A percentile compares a stretch with the other conserved stretches of the same genome.
Conservation (phyloP, 2,113 vertebrate species). For the Pollachius pollachius region DNA sequence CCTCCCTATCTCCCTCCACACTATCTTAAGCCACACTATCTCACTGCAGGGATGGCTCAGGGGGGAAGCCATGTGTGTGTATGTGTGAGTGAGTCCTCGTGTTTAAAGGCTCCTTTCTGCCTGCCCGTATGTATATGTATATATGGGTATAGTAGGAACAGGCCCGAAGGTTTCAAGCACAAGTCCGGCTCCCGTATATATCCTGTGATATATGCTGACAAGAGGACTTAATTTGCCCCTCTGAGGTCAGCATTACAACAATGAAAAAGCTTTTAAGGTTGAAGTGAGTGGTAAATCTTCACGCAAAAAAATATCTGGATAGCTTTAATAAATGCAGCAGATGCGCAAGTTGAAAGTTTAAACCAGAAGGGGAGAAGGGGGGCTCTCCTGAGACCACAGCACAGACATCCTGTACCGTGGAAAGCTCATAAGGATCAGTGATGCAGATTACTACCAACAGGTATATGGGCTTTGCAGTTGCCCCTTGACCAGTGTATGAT, state of each 20-base stretch:
- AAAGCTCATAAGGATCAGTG: constrained; percentile 45
- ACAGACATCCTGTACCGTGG: constrained; percentile 59
- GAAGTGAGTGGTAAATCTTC: constrained; percentile 67
- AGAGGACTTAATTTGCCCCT: constrained; percentile 55
- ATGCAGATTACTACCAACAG: constrained; percentile 58
- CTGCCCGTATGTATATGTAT: no score
- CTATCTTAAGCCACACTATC: not conserved
- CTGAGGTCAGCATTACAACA: constrained; percentile 71
- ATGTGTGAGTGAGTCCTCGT: no score
- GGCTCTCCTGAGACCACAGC: constrained; percentile 40
- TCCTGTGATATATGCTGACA: constrained; percentile 46
- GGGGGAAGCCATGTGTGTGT: constrained; percentile 14
- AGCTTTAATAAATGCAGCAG: constrained; percentile 59
- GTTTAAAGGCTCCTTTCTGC: no score
- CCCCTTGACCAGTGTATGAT: constrained; percentile 53
- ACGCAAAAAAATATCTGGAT: constrained; percentile 1
- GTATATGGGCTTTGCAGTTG: constrained; percentile 48
- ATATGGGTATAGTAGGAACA: no score
- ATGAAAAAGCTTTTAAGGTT: constrained; percentile 77
- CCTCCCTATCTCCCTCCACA: no score
- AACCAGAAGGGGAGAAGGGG: not conserved
- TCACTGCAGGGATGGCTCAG: constrained; percentile 17
- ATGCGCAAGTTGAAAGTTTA: constrained; percentile 42
- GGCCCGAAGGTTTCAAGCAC: no score
- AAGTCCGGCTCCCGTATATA: no score